A percentile compares a stretch with the other conserved stretches of the same genome.
These are phyloP conservation scores for Haliclona indistincta DNA, from an alignment of 37 sponge, comb jelly and placozoan species.

Conservation along the genomic window DNA sequence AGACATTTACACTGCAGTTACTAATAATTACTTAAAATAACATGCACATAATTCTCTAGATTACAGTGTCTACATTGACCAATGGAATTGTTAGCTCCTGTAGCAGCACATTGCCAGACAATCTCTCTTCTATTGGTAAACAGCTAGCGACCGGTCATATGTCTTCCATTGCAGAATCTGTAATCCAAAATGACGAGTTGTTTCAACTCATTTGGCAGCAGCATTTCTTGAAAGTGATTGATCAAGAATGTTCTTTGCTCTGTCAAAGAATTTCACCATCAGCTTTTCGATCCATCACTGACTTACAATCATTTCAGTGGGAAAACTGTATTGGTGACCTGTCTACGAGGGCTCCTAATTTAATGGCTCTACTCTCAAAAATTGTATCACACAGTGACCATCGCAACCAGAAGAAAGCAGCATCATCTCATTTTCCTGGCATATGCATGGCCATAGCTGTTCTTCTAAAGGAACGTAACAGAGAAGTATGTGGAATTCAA, in stretches of 20 bases:
- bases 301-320: slow-evolving; percentile 9
- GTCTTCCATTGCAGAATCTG: not conserved
- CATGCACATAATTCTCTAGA: no score
- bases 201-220: not conserved
- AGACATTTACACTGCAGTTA: no score
- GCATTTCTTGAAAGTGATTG: not conserved
- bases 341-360: slow-evolving; percentile 2
- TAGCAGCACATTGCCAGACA: no score
- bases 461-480: slow-evolving; percentile 30
- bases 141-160: slow-evolving; percentile 6
- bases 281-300: not conserved
- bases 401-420: slow-evolving; percentile 10
- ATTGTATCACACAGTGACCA: slow-evolving; percentile 14
- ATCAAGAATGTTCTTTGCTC: slow-evolving; percentile 23
- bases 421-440: slow-evolving; percentile 14
- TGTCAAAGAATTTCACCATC: not conserved
- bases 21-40: no score
- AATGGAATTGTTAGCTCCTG: no score
- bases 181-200: not conserved
- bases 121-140: no score
- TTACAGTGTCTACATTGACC: no score
- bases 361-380: not conserved
- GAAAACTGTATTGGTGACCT: not conserved
- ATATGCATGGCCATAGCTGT: slow-evolving; percentile 32
- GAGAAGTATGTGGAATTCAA: slow-evolving; percentile 25